Conservation (phyloP, 2,888 invertebrate genomes). For the Amitus sp. region DNA sequence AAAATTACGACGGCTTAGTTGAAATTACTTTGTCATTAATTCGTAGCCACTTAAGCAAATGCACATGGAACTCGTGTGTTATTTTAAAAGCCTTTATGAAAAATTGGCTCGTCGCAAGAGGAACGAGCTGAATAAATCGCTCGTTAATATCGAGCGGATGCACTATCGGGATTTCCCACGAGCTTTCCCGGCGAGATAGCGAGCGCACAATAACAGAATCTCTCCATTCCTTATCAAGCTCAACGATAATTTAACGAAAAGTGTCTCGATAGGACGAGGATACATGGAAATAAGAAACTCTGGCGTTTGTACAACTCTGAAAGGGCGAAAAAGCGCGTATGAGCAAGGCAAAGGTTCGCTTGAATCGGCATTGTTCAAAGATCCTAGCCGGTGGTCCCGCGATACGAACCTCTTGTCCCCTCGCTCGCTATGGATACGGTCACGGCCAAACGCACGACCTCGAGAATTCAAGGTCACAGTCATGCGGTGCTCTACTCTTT, state of each 20-base stretch:
- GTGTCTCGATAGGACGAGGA: too few relatives aligned
- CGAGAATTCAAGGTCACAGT: slow-evolving; percentile 22
- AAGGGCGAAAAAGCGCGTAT: too few relatives aligned
- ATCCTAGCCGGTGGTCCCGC: slow-evolving; percentile 20
- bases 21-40: slow-evolving; percentile 2
- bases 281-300: slow-evolving; percentile 13
- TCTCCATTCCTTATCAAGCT: neutral
- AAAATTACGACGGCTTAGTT: neutral
- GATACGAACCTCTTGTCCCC: slow-evolving; percentile 18
- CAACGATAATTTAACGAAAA: too few relatives aligned
- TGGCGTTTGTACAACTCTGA: neutral
- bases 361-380: slow-evolving; percentile 16
- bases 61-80: neutral
- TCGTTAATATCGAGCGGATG: neutral
- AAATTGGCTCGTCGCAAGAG: neutral
- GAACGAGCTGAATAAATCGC: too few relatives aligned
- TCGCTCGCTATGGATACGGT: slow-evolving; percentile 25
- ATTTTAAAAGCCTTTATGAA: neutral
- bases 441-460: slow-evolving; percentile 30
- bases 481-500: too few relatives aligned
- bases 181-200: neutral
- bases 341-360: neutral
- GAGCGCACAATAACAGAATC: neutral
- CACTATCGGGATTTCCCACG: too few relatives aligned
- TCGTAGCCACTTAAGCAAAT: neutral